Percentiles rank a stretch among this genome's conserved stretches.
phyloP scores from a whole-genome alignment of 2,797 vertebrate genomes.

The Cryptoblepharus egeriae region DNA sequence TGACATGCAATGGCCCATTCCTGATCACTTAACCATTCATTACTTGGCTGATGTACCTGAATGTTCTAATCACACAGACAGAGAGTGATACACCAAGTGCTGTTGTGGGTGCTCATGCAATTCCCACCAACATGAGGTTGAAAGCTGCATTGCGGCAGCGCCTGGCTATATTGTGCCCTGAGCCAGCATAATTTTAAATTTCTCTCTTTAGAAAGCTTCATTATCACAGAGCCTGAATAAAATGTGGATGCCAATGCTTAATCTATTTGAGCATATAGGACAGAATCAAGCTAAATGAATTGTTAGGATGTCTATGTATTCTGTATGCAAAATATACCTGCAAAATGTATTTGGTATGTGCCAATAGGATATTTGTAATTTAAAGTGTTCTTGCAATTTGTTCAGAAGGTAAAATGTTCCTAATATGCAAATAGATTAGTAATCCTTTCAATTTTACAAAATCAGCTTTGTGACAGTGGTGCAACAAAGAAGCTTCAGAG shows the following conservation, averaged over 20 bases:
- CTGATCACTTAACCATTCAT: not conserved
- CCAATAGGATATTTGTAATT: not conserved
- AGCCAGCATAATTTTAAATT: not conserved
- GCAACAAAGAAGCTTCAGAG: conserved; percentile 46
- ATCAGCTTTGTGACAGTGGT: conserved; percentile 22
- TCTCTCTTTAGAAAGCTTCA: accelerated
- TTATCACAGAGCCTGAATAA: conserved; percentile 7
- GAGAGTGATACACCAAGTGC: not conserved
- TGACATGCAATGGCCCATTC: not conserved
- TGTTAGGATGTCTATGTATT: not conserved
- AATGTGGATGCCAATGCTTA: not conserved
- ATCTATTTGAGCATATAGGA: not conserved
- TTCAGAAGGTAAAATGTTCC: conserved; percentile 17
- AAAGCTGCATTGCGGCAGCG: not conserved
- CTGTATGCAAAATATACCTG: not conserved
- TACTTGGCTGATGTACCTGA: not conserved
- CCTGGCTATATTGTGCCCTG: not conserved
- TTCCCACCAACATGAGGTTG: not conserved
- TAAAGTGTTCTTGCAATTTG: conserved; percentile 8
- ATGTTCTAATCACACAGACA: not conserved
- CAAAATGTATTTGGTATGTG: too few species aligned
- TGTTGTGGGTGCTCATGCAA: not conserved
- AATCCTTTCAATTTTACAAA: conserved; percentile 39
- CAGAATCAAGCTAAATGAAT: accelerated
- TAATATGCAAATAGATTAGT: conserved; percentile 43